Evolutionary conservation across 1,140 invertebrate genomes (phyloP), one percentile per base, ranked within the genome.

Genomic region (Drosophila bocqueti): DNA sequence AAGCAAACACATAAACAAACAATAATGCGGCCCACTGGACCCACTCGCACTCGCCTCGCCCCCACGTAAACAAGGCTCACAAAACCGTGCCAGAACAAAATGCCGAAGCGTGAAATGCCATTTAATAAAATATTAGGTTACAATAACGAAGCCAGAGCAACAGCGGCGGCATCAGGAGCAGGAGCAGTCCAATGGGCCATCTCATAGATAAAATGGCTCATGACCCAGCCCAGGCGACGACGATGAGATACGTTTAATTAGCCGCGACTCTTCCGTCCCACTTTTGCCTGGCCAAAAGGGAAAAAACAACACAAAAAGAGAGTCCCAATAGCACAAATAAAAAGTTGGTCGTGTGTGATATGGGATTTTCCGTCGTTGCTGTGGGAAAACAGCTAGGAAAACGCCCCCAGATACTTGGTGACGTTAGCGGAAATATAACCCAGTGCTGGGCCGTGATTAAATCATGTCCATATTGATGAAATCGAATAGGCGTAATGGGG

Each of bases 111-210:
- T 87, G 83, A 87, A 83, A 89, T 83, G 54, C 72, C 80, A 80
- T 89, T 83, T 67, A 89, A 87, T 83, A 83, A 87, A 83, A 89
- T 89, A 87, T 87, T 67, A 81, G 71, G 42, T 89, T 81, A 83
- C 81, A 83, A 83, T 50, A 87, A 89, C 74, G 82, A 68, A 6
- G 67, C 38, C 57, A 46, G 36, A 13, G 61, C 57, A 64, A 29
- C 40, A 58, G 49, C 18, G 13, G 6, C 15, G 8, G 7, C 4
- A 55, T 5, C 36, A 31, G 31, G 38, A 46, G 21, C 40, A 18
- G 15, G 31, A 34, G 36, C 31, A 9, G 18, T 3, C 18, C 76
- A 85, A 85, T 81, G 78, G 74, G 74, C 66, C 84, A 87, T 89
- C 76, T 74, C 80, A 61, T 64, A 78, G 84, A 89, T 89, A 87